Evolutionary conservation across 2,888 invertebrate genomes (phyloP).

Genomic region (Andricus curvator): DNA sequence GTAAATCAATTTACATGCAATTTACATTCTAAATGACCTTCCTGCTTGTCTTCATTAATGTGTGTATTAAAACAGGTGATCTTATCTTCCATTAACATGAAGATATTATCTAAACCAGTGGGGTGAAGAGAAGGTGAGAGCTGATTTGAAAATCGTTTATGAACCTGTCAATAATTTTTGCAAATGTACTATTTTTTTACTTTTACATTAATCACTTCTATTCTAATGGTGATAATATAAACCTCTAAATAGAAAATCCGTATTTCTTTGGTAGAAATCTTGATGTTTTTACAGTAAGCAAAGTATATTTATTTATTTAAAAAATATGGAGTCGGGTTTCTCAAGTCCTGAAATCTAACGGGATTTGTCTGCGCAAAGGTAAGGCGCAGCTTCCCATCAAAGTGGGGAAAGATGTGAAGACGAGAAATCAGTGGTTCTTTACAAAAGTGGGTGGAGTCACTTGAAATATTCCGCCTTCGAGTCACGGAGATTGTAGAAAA

Average conservation of each 20-base stretch:
- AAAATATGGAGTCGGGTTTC: not conserved
- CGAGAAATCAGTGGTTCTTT: slow-evolving; percentile 25
- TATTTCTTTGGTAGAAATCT: no score
- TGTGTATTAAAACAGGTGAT: slow-evolving; percentile 10
- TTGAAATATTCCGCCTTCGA: slow-evolving; percentile 22
- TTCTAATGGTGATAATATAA: no score
- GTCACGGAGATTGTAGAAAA: not conserved
- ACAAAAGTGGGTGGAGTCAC: slow-evolving; percentile 17
- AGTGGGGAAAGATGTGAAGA: slow-evolving; percentile 8
- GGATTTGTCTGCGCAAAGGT: not conserved
- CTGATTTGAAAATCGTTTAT: not conserved
- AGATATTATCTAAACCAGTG: not conserved
- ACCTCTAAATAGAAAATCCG: no score
- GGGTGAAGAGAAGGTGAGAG: not conserved
- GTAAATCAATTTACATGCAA: slow-evolving; percentile 17
- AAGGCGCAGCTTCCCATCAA: slow-evolving; percentile 4
- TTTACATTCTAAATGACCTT: slow-evolving; percentile 3
- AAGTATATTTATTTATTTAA: not conserved
- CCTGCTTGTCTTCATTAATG: not conserved
- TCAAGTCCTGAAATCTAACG: not conserved
- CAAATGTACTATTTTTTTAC: no score
- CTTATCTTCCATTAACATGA: not conserved
- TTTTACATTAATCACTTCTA: no score
- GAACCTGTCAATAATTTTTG: not conserved
- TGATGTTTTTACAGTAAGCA: not conserved